These are phyloP conservation scores for Lycodopsis pacificus DNA, from an alignment of 2,797 vertebrate genomes.

Conservation along the genomic window DNA sequence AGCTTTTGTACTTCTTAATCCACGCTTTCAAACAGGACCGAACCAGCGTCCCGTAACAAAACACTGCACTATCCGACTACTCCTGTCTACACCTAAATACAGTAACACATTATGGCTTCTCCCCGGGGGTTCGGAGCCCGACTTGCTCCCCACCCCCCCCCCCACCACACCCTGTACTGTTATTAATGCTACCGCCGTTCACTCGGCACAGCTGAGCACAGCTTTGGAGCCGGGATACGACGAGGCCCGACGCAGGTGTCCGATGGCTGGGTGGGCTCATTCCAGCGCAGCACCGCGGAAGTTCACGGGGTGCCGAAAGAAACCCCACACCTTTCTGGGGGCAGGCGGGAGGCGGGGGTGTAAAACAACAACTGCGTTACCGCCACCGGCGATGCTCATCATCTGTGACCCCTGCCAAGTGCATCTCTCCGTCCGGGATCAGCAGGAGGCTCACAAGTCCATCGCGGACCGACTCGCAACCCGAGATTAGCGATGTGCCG, in stretches of 20 bases:
- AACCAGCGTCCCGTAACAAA: conserved; percentile 12
- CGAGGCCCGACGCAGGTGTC: conserved; percentile 54
- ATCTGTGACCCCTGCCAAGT: conserved; percentile 41
- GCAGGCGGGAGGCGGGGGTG: conserved; percentile 16
- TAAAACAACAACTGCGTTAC: conserved; percentile 41
- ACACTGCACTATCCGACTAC: background rate
- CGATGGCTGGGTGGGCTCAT: conserved; percentile 71
- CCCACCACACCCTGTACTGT: conserved; percentile 12
- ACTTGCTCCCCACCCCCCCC: conserved; percentile 20
- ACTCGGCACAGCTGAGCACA: conserved; percentile 16
- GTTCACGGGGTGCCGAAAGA: conserved; percentile 42
- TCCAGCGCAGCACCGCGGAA: conserved; percentile 41
- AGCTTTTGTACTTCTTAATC: conserved; percentile 4
- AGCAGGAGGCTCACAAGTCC: conserved; percentile 45
- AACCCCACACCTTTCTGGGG: conserved; percentile 63
- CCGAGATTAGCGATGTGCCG: conserved; percentile 55
- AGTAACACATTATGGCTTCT: conserved; percentile 25
- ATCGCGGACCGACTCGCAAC: conserved; percentile 4
- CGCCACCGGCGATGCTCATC: conserved; percentile 47
- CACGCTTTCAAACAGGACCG: conserved; percentile 8
- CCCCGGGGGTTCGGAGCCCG: conserved; percentile 9
- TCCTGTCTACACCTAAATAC: conserved; percentile 30
- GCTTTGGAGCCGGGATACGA: conserved; percentile 25
- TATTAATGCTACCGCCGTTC: conserved; percentile 12
- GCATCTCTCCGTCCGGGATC: conserved; percentile 56